Percentiles rank a stretch among this genome's conserved stretches.
These are phyloP conservation scores for Microtus agrestis DNA, from an alignment of 2,797 vertebrate species.

Conservation along the genomic window DNA sequence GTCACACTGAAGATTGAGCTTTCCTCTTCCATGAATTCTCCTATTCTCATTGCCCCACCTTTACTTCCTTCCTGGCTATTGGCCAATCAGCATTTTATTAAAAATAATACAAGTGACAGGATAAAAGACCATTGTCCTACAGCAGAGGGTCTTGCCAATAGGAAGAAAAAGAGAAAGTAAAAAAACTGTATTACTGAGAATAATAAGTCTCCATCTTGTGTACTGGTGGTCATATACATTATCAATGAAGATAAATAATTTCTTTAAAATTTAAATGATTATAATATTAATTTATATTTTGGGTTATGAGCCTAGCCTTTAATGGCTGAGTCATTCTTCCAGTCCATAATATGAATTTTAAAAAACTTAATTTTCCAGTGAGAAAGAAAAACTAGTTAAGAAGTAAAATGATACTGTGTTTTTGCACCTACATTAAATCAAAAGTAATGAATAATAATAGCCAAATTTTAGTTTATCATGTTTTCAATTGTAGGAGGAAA, in stretches of 20 bases:
- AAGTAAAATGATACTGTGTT: neutral
- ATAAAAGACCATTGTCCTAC: too few species aligned
- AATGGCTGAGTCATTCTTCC: too few species aligned
- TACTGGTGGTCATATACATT: neutral
- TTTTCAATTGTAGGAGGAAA: neutral
- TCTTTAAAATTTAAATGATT: neutral
- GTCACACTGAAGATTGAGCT: too few species aligned
- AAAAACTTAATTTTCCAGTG: neutral
- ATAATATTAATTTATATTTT: neutral
- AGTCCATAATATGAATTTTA: neutral
- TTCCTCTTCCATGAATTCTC: too few species aligned
- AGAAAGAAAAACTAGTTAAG: neutral
- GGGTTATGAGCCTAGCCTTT: too few species aligned
- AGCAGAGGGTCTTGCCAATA: neutral
- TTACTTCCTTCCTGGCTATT: too few species aligned
- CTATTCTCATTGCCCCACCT: too few species aligned
- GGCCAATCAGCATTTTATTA: too few species aligned
- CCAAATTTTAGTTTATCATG: neutral
- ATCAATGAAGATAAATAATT: neutral
- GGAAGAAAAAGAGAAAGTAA: neutral
- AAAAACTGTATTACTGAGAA: neutral
- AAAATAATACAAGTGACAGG: too few species aligned
- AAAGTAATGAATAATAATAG: neutral
- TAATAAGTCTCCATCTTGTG: neutral
- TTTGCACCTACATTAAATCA: neutral